These are phyloP conservation scores for Popillia japonica DNA, from an alignment of 1,140 invertebrate genomes.

Conservation along the genomic window DNA sequence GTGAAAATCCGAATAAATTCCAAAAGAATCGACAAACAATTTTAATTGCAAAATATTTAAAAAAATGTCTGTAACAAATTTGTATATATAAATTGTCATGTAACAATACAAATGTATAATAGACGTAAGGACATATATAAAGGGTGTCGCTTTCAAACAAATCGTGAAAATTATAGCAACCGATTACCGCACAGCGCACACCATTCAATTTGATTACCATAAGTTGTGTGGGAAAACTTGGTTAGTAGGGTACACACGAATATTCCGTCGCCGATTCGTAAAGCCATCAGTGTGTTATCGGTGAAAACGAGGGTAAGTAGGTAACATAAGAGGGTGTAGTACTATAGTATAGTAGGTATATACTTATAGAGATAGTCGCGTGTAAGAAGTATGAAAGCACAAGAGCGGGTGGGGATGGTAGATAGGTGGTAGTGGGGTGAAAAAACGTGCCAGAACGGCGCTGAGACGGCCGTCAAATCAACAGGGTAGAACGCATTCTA, in stretches of 20 bases:
- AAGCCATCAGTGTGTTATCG: too few relatives aligned
- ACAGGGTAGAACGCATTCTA: slow-evolving; percentile 59
- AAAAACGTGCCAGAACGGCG: slow-evolving; percentile 60
- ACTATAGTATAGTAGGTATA: too few relatives aligned
- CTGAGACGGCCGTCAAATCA: slow-evolving; percentile 55
- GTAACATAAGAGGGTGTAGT: slow-evolving; percentile 48
- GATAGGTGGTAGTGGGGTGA: slow-evolving; percentile 51
- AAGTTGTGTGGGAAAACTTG: slow-evolving; percentile 49
- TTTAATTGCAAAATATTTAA: too few relatives aligned
- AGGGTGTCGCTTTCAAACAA: neutral
- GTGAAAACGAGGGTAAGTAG: slow-evolving; percentile 20
- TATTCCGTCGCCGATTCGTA: too few relatives aligned
- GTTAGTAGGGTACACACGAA: slow-evolving; percentile 47
- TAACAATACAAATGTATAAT: too few relatives aligned
- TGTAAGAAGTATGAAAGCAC: slow-evolving; percentile 36
- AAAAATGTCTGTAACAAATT: too few relatives aligned
- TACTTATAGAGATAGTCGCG: slow-evolving; percentile 39
- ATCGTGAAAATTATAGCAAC: neutral
- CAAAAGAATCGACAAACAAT: too few relatives aligned
- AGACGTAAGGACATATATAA: too few relatives aligned
- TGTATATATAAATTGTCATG: too few relatives aligned
- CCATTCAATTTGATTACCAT: slow-evolving; percentile 37
- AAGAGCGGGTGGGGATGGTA: slow-evolving; percentile 49
- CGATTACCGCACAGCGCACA: neutral
- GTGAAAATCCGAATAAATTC: too few relatives aligned